Evolutionary conservation across 2,113 vertebrate species (phyloP), one percentile per base, ranked within the genome.

Genomic region (Panurus biarmicus): DNA sequence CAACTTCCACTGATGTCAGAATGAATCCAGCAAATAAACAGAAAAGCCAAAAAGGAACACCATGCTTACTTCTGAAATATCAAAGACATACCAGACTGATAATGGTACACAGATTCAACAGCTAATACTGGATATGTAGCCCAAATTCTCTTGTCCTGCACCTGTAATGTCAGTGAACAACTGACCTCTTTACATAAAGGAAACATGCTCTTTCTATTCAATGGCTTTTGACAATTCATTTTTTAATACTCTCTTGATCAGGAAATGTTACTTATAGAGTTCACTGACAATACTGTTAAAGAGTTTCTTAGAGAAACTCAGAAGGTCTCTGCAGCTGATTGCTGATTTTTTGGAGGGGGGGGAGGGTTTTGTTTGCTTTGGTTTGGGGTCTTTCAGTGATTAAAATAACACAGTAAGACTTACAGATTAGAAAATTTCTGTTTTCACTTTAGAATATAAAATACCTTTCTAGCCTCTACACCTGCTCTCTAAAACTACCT

Each of bases 1-100:
- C 12, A 11, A 51, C 90, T 95, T 89, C 87, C 81, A 86, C 47
- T 91, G 78, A 89, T 89, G 90, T 91, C 92, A 93, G 81, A 88
- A 76, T 61, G 42, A 90, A 93, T 75, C 70, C 61, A 86, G 66
- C 83, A 87, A 87, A 89, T 75, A 94, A 95, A 94, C 87, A 91
- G 87, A 91, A 69, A 79, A 85, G 73, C 80, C 33, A 61, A n/a
- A 70, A 60, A 40, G 45, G 85, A 87, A 75, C 75, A 86, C 24
- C 23, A n/a, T 3, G 53, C 62, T 89, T 40, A 64, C 76, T 92
- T 87, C n/a, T 40, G 74, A 45, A 83, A 47, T 65, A 85, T 50
- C 56, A 80, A 65, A 85, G 64, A 70, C 72, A 81, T 61, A 64
- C 23, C 48, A n/a, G n/a, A 60, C 2, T 54, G n/a, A 36, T 57